These are phyloP conservation scores for Ptychoptera contaminata DNA, from an alignment of 2,888 invertebrate species.

Conservation along the genomic window DNA sequence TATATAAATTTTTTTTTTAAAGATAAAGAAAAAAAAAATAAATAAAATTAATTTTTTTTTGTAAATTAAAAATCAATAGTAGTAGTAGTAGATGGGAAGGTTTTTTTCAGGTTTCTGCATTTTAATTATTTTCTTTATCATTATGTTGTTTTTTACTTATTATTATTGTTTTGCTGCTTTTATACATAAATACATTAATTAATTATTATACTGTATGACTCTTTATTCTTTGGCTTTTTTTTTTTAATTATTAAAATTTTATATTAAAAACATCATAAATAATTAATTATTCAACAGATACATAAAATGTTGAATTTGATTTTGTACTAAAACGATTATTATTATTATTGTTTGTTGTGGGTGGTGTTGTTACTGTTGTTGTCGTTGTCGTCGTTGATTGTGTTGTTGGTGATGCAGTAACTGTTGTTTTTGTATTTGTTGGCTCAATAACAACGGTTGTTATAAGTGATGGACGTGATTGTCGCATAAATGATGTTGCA, in stretches of 20 bases:
- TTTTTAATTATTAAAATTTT: background rate
- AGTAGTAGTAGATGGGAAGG: too few species aligned
- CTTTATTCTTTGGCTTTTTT: background rate
- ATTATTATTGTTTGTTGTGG: conserved; percentile 7
- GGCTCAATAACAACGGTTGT: too few species aligned
- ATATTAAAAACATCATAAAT: background rate
- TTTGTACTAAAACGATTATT: conserved; percentile 12
- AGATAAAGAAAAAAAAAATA: background rate
- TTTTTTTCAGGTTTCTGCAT: conserved; percentile 2
- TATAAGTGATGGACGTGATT: too few species aligned
- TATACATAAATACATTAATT: too few species aligned
- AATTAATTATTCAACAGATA: conserved; percentile 25
- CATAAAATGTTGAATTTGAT: conserved; percentile 30
- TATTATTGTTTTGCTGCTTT: too few species aligned
- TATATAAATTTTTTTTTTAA: too few species aligned
- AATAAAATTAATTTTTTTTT: background rate
- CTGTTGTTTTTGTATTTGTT: too few species aligned
- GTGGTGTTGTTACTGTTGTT: conserved; percentile 15
- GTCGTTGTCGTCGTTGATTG: background rate
- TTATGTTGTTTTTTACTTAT: background rate
- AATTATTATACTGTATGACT: too few species aligned
- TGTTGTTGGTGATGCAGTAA: background rate
- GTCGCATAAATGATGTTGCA: too few species aligned
- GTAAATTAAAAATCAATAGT: too few species aligned
- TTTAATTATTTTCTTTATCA: background rate